Evolutionary conservation across 2,888 invertebrate species (phyloP).

Genomic region (Spodoptera littoralis): DNA sequence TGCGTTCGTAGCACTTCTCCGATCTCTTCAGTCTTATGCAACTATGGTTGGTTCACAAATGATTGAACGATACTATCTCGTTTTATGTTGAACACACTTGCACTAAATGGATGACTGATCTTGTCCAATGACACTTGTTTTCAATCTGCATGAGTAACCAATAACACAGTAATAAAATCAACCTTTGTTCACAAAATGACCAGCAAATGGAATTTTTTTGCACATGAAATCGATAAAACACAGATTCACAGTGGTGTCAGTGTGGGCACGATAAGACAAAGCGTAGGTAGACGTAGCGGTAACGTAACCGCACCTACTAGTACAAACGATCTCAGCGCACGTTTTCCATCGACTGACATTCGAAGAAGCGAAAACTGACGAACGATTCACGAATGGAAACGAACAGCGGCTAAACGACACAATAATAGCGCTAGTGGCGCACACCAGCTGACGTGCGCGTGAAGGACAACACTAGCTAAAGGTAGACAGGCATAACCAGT

Average conservation of each 20-base stretch:
- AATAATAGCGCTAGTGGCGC: slow-evolving; percentile 57
- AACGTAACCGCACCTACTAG: slow-evolving; percentile 68
- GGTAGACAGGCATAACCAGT: slow-evolving; percentile 1
- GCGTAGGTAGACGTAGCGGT: slow-evolving; percentile 69
- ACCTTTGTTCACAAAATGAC: slow-evolving; percentile 62
- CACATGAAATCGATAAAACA: slow-evolving; percentile 75
- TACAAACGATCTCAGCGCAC: slow-evolving; percentile 68
- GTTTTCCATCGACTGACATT: slow-evolving; percentile 73
- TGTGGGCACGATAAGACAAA: slow-evolving; percentile 70
- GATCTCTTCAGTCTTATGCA: slow-evolving; percentile 58
- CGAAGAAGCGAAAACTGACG: slow-evolving; percentile 64
- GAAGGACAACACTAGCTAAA: slow-evolving; percentile 55
- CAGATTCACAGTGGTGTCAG: slow-evolving; percentile 60
- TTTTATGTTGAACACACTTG: slow-evolving; percentile 70
- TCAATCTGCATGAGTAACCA: slow-evolving; percentile 67
- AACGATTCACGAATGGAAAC: slow-evolving; percentile 58
- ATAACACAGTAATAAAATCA: slow-evolving; percentile 69
- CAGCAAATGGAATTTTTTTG: slow-evolving; percentile 67
- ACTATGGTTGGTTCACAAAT: slow-evolving; percentile 54
- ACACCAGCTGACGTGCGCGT: slow-evolving; percentile 58
- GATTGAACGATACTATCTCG: slow-evolving; percentile 66
- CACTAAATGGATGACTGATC: slow-evolving; percentile 79
- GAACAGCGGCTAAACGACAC: slow-evolving; percentile 50
- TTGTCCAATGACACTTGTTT: slow-evolving; percentile 77
- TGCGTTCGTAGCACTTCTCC: slow-evolving; percentile 55